Conservation (phyloP, 2,888 invertebrate species). For the Leucophora obtusa region DNA sequence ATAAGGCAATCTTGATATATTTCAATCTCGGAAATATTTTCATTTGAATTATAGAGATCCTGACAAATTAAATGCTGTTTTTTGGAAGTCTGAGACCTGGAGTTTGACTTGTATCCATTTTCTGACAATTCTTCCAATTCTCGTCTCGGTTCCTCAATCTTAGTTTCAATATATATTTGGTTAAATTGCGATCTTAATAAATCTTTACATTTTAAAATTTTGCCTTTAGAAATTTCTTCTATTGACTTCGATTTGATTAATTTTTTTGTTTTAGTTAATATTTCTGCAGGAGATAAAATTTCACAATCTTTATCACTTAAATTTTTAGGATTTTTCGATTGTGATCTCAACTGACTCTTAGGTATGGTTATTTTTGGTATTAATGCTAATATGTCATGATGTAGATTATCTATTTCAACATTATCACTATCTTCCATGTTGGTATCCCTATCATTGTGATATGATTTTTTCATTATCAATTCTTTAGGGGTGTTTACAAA, state of each 20-base stretch:
- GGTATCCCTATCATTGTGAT: not conserved
- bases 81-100: not conserved
- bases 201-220: not conserved
- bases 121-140: not conserved
- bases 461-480: constrained; percentile 8
- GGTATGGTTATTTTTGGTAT: not conserved
- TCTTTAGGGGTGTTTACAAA: not conserved
- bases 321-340: not conserved
- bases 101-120: not conserved
- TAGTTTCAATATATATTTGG: not conserved
- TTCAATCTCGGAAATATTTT: not conserved
- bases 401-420: not conserved
- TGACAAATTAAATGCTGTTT: not conserved
- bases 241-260: not conserved
- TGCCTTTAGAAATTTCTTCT: not conserved
- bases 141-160: not conserved
- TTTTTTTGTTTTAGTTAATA: not conserved
- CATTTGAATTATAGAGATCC: too few species aligned
- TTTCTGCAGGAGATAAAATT: not conserved
- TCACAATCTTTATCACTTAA: not conserved
- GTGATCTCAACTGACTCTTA: not conserved
- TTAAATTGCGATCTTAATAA: not conserved
- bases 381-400: not conserved
- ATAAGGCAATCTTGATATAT: constrained; percentile 39
- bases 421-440: not conserved